Evolutionary conservation across 2,888 invertebrate genomes (phyloP).

Genomic region (Sturmia bella): DNA sequence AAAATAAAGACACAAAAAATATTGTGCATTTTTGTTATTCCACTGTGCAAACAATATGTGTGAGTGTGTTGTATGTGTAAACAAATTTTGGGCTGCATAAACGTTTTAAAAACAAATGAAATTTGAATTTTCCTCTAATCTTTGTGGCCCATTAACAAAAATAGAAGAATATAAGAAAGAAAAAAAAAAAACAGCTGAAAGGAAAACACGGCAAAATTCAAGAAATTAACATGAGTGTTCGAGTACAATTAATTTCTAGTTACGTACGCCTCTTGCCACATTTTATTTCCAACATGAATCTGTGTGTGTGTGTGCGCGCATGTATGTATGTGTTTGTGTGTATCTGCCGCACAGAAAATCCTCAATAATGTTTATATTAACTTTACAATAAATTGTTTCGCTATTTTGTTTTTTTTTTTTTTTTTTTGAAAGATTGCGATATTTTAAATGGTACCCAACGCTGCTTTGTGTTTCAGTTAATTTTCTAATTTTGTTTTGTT

Average conservation of each 20-base stretch:
- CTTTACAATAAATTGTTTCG: conserved; percentile 27
- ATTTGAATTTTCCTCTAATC: conserved; percentile 16
- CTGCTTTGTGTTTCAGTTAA: conserved; percentile 7
- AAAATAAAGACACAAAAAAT: too few relatives aligned
- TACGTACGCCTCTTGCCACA: conserved; percentile 41
- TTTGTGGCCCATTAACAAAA: conserved; percentile 35
- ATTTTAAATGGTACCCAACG: conserved; percentile 3
- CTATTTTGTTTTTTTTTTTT: conserved; percentile 1
- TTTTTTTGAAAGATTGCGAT: conserved; percentile 28
- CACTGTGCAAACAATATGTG: too few relatives aligned
- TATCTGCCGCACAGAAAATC: conserved; percentile 22
- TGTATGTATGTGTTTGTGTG: neutral
- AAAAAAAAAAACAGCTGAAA: conserved; percentile 20
- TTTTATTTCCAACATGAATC: neutral
- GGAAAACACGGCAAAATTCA: conserved; percentile 32
- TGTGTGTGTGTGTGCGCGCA: neutral
- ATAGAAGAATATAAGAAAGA: conserved; percentile 16
- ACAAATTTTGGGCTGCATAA: conserved; percentile 15
- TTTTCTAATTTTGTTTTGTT: conserved; percentile 40
- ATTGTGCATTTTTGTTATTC: neutral
- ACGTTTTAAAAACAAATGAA: conserved; percentile 15
- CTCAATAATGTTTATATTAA: conserved; percentile 46
- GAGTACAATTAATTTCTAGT: conserved; percentile 47
- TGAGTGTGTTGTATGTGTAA: too few relatives aligned
- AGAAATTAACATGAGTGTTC: conserved; percentile 18